Percentiles rank a stretch among this genome's conserved stretches.
phyloP scores from a whole-genome alignment of 2,113 vertebrate genomes.

The Pollimyrus isidori region DNA sequence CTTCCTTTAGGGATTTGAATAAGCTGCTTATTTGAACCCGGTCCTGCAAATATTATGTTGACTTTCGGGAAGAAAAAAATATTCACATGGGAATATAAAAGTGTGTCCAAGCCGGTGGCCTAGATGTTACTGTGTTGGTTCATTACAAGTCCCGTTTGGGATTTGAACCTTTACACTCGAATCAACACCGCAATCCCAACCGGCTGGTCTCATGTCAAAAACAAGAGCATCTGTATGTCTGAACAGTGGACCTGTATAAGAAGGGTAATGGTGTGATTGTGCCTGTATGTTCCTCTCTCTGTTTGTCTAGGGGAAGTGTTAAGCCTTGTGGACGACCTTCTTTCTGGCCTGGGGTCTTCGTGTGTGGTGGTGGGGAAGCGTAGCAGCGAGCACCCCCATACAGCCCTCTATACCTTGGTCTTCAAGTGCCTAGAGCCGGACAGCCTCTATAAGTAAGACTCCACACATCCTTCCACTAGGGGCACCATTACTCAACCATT shows the following conservation, averaged over 20 bases:
- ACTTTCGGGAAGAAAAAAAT: background rate
- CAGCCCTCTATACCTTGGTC: slow-evolving; percentile 83
- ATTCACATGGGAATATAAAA: background rate
- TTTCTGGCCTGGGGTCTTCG: slow-evolving; percentile 86
- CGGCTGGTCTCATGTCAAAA: background rate
- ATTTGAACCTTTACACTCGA: background rate
- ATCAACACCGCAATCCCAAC: background rate
- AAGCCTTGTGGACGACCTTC: slow-evolving; percentile 90
- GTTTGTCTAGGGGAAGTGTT: slow-evolving; percentile 80
- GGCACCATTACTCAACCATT: background rate
- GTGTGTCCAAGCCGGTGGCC: background rate
- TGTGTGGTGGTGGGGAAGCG: slow-evolving; percentile 86
- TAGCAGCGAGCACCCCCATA: slow-evolving; percentile 71
- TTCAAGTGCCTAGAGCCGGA: slow-evolving; percentile 98
- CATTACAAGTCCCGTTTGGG: background rate
- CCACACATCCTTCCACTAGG: background rate
- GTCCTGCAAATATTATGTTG: background rate
- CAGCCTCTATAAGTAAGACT: slow-evolving; percentile 93
- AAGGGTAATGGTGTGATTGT: background rate
- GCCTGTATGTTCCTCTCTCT: slow-evolving; percentile 9
- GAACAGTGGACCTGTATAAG: background rate
- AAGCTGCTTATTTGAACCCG: background rate
- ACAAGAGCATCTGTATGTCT: background rate
- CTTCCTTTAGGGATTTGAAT: background rate
- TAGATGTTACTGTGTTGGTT: background rate